Evolutionary conservation across 1,140 invertebrate genomes (phyloP), one percentile per base, ranked within the genome.

Genomic region (Gerris buenoi): DNA sequence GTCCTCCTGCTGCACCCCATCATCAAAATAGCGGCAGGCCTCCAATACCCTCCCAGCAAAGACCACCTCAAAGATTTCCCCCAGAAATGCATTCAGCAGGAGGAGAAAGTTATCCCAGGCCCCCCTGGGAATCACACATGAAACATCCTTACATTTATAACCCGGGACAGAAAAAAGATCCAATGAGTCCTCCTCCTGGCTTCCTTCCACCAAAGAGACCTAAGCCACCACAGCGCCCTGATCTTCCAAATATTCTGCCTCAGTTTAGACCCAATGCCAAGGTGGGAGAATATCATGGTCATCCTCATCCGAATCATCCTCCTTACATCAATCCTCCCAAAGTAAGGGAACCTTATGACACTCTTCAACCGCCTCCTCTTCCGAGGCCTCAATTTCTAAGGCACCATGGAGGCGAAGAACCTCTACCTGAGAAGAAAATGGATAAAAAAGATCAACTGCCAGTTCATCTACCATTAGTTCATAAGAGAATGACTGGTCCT

Each of bases 241-340:
- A 81, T 68, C 70, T 87, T 60, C 86, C 86, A 0, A 87, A 87
- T 70, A 87, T 88, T 69, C 70, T 87, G 29, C 86, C 86, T 0
- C 86, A 87, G 71, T 88, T 88, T 66, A 76, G 85, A 63, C 86
- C 86, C 0, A 87, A 87, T 68, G 81, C 82, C 0, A 84, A 84
- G 70, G 76, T 82, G 1, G 33, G 33, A 46, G 33, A 46, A 46
- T 46, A 46, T 46, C 77, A 78, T 23, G 79, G 79, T 0, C 82
- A 83, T 68, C 74, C 75, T 25, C 75, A 74, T 67, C 10, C 25
- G 10, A 62, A 66, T 25, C 63, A 65, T 74, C 59, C 27, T 25
- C 25, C 57, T 33, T 63, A 63, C 57, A 26, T 63, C 5, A 63
- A 13, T 14, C 25, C 25, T 26, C 22, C 62, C 2, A 63, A 63